Conservation (phyloP, 1,140 invertebrate species). For the Ganaspis sp. region DNA sequence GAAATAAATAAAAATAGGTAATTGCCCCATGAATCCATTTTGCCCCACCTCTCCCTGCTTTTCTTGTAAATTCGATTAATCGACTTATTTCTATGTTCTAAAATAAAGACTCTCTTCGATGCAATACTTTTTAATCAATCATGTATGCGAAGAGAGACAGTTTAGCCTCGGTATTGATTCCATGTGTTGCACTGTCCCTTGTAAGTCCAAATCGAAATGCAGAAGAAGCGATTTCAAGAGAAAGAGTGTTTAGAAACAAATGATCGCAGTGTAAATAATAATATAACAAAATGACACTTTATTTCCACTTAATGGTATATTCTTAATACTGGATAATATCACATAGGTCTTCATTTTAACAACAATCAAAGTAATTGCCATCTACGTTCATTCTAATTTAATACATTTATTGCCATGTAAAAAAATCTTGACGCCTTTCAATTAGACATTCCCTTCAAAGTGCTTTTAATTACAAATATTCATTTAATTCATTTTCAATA, state of each 20-base stretch:
- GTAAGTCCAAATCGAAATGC: slow-evolving; percentile 11
- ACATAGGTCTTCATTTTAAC: slow-evolving; percentile 32
- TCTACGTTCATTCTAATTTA: background rate
- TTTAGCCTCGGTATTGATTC: slow-evolving; percentile 11
- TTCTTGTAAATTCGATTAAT: background rate
- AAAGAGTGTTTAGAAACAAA: slow-evolving; percentile 58
- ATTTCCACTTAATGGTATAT: slow-evolving; percentile 54
- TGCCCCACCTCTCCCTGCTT: slow-evolving; percentile 7
- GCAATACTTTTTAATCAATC: slow-evolving; percentile 23
- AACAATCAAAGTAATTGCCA: background rate
- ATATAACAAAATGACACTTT: slow-evolving; percentile 59
- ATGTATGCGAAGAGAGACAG: slow-evolving; percentile 18
- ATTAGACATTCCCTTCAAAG: background rate
- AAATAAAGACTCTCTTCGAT: background rate
- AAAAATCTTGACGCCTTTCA: slow-evolving; percentile 23
- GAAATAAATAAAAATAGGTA: background rate
- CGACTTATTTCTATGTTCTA: background rate
- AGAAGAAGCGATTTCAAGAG: slow-evolving; percentile 38
- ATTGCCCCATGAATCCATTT: background rate
- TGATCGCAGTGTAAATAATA: slow-evolving; percentile 56
- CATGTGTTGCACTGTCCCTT: background rate
- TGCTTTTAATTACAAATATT: too few relatives aligned
- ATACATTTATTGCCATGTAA: background rate
- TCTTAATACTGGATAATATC: slow-evolving; percentile 53
- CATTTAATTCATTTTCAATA: too few relatives aligned